Conservation (phyloP, 2,113 vertebrate genomes). For the Prunella fulvescens region DNA sequence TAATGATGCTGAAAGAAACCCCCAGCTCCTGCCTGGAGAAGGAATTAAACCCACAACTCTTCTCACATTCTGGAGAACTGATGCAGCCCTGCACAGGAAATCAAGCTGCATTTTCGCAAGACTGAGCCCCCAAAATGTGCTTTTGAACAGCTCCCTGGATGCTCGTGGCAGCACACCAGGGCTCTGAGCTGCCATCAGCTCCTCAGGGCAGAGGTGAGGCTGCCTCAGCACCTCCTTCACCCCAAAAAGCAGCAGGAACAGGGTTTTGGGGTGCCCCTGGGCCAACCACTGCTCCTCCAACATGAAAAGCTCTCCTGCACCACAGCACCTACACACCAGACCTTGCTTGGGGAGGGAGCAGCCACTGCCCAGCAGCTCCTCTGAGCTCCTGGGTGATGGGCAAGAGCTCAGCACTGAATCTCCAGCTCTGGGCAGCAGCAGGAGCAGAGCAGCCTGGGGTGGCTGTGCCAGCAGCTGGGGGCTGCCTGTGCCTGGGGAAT, state of each 20-base stretch:
- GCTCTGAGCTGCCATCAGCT: background rate
- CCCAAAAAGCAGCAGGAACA: background rate
- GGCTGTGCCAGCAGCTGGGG: fast-evolving
- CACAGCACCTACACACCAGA: background rate
- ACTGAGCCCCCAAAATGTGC: background rate
- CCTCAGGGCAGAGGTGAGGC: background rate
- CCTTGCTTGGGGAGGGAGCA: background rate
- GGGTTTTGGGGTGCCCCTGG: fast-evolving
- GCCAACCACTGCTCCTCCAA: background rate
- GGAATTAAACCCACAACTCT: conserved; percentile 15
- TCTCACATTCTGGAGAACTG: background rate
- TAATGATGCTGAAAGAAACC: conserved; percentile 47
- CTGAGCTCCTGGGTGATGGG: fast-evolving
- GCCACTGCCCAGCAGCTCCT: background rate
- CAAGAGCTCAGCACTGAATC: fast-evolving
- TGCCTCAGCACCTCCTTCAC: background rate
- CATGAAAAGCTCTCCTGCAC: fast-evolving
- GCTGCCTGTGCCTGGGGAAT: background rate
- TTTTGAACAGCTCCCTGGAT: background rate
- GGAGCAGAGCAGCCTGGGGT: too few species aligned
- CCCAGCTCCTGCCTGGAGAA: background rate
- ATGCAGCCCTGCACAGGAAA: background rate
- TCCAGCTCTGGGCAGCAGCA: background rate
- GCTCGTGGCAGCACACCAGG: background rate
- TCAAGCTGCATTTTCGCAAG: background rate